Base-by-base conservation (phyloP, 1,140 invertebrate species). In the Hyles euphorbiae region DNA sequence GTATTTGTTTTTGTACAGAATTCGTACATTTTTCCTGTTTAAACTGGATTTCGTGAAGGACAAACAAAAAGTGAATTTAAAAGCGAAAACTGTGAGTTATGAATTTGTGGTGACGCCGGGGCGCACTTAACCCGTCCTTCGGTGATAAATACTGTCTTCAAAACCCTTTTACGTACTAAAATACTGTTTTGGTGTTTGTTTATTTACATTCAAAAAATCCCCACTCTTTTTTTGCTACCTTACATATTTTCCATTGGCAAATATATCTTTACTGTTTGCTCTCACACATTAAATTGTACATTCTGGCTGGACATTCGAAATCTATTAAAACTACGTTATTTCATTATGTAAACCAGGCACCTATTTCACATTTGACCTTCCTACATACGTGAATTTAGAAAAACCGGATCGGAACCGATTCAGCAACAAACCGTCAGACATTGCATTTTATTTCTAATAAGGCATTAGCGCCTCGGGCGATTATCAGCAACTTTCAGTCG, bases 401-500 rank as follows among this genome's bases (percentile, higher is more conserved):
- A 60, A 60, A 65, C 58, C 63, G 53, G 58, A 64, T 59, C 62
- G 53, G 12, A 47, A 46, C 53, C 54, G 47, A 53, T 55, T 49
- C 56, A 46, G 4, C 34, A 6, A 55, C 32, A 40, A 12, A 45
- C 49, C 34, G 36, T 10, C n/a, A 46, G 12, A 43, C 9, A 36
- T 43, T 58, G 43, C 48, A 56, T 59, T 57, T 55, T 56, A 61
- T 57, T 57, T 59, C 56, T 58, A 61, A 65, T 45, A 50, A 60
- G 32, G 33, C 40, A 32, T 83, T 76, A 79, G 67, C 78, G 61
- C 70, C 70, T 74, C 60, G 63, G 53, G 61, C 69, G 69, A 49
- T 54, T 62, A 58, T 62, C 61, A 75, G 81, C 70, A 86, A 86
- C 83, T 84, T 86, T 86, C 83, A 86, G 78, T 78, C 74, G 75